Conservation (phyloP, 2,113 vertebrate species). For the Benitochromis conjunctus region DNA sequence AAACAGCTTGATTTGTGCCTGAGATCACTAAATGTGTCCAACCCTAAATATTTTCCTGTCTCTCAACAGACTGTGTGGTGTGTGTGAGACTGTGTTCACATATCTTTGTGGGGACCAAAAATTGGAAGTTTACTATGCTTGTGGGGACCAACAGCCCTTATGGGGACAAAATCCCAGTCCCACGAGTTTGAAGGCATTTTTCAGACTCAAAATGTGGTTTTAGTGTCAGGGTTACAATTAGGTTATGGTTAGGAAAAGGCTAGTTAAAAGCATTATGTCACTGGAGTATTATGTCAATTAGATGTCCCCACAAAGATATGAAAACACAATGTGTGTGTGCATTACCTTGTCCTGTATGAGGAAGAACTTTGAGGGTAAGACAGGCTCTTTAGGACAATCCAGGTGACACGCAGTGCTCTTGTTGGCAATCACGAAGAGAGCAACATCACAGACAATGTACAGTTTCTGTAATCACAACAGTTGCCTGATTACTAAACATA, state of each 20-base stretch:
- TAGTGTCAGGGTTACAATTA: neutral
- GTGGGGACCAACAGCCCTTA: neutral
- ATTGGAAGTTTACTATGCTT: neutral
- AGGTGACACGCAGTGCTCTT: constrained; percentile 96
- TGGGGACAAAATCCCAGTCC: too few relatives aligned
- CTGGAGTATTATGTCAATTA: neutral
- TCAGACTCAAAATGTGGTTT: neutral
- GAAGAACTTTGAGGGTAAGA: constrained; percentile 93
- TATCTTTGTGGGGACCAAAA: neutral
- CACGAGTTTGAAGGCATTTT: neutral
- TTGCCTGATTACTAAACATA: neutral
- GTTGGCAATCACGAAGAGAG: constrained; percentile 95
- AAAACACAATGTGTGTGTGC: neutral
- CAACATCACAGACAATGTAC: constrained; percentile 96
- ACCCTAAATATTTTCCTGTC: neutral
- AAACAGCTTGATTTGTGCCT: neutral
- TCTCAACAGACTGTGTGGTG: neutral
- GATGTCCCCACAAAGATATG: too few relatives aligned
- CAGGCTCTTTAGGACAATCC: constrained; percentile 93
- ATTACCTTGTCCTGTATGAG: constrained; percentile 91
- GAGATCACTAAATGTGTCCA: neutral
- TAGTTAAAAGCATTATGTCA: neutral
- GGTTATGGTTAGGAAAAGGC: neutral
- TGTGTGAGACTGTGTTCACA: neutral
- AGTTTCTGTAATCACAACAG: constrained; percentile 82